Evolutionary conservation across 2,888 invertebrate species (phyloP).

Genomic region (Gerris lacustris): DNA sequence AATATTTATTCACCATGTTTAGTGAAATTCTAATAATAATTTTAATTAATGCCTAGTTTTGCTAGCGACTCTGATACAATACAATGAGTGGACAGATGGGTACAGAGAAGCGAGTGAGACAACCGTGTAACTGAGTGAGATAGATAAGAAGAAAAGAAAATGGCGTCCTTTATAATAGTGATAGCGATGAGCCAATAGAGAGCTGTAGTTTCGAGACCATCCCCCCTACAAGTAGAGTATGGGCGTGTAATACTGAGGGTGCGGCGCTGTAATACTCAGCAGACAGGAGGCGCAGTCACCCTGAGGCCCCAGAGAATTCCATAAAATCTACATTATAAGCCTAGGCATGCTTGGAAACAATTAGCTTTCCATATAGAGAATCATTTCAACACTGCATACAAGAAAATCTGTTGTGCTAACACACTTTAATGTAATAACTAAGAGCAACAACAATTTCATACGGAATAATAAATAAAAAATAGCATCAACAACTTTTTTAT

Average conservation of each 20-base stretch:
- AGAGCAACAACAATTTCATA: too few relatives aligned
- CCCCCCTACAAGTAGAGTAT: background rate
- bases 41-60: background rate
- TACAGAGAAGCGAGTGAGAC: background rate
- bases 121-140: background rate
- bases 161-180: slow-evolving; percentile 3
- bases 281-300: too few relatives aligned
- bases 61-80: background rate
- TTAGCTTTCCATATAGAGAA: too few relatives aligned
- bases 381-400: too few relatives aligned
- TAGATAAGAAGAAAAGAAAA: background rate
- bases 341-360: too few relatives aligned
- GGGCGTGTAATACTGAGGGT: background rate
- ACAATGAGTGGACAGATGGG: background rate
- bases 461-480: too few relatives aligned
- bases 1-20: too few relatives aligned
- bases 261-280: background rate
- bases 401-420: too few relatives aligned
- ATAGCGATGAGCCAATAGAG: slow-evolving; percentile 3
- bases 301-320: too few relatives aligned
- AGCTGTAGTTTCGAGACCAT: background rate
- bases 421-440: too few relatives aligned
- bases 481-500: too few relatives aligned
- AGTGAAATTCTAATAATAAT: background rate
- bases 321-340: too few relatives aligned